These are phyloP conservation scores for Spodoptera picta DNA, from an alignment of 2,888 invertebrate genomes.

Conservation along the genomic window DNA sequence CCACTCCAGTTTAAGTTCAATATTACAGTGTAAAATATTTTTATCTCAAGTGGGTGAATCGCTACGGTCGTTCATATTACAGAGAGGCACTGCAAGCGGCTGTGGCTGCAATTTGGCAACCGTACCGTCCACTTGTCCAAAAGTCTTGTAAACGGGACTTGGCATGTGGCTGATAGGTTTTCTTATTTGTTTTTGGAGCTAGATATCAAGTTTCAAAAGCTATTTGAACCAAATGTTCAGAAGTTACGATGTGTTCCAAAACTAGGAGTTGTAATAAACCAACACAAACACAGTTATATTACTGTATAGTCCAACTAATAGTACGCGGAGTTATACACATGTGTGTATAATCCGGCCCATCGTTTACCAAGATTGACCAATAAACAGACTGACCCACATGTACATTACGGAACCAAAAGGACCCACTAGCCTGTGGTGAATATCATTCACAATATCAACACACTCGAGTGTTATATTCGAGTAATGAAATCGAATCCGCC, in stretches of 20 bases:
- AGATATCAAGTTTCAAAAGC: background rate
- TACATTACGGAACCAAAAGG: conserved; percentile 21
- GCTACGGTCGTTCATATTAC: conserved; percentile 16
- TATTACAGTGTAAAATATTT: background rate
- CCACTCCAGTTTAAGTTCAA: no score
- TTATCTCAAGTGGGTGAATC: conserved; percentile 11
- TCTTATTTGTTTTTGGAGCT: conserved; percentile 8
- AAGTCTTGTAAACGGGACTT: conserved; percentile 38
- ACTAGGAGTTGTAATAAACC: conserved; percentile 3
- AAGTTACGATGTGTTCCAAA: background rate
- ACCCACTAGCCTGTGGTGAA: conserved; percentile 17
- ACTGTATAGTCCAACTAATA: conserved; percentile 24
- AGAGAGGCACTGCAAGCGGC: conserved; percentile 22
- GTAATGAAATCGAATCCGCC: conserved; percentile 61
- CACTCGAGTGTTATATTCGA: conserved; percentile 53
- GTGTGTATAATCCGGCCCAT: conserved; percentile 28
- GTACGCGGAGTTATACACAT: conserved; percentile 33
- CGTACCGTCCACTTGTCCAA: conserved; percentile 24
- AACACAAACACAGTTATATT: conserved; percentile 17
- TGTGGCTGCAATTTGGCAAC: conserved; percentile 47
- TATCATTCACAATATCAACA: conserved; percentile 40
- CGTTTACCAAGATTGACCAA: conserved; percentile 39
- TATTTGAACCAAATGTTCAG: background rate
- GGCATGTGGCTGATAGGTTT: conserved; percentile 11
- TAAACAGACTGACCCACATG: conserved; percentile 30